Percentiles rank a stretch among this genome's conserved stretches.
These are phyloP conservation scores for Amblyraja radiata DNA, from an alignment of 2,797 vertebrate genomes.

Conservation along the genomic window DNA sequence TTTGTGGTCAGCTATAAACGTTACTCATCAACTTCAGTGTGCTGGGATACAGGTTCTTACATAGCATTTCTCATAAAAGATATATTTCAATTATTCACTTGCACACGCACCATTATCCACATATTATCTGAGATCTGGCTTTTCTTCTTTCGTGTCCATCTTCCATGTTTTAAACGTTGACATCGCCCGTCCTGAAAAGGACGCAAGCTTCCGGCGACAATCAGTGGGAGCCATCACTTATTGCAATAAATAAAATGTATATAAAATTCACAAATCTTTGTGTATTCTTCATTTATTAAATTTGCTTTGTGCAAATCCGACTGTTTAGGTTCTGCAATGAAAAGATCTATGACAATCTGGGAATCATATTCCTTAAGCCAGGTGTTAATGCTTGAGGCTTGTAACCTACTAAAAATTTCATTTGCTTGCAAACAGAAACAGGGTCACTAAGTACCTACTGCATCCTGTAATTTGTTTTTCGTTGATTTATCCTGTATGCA, in stretches of 20 bases:
- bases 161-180: no score
- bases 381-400: neutral
- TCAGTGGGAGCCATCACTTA: no score
- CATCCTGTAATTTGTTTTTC: conserved; percentile 20
- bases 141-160: no score
- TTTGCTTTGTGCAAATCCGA: neutral
- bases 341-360: no score
- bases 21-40: no score
- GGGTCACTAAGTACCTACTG: neutral
- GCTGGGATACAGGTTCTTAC: neutral
- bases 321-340: neutral
- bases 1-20: no score
- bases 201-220: no score
- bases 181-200: no score
- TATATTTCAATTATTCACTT: neutral
- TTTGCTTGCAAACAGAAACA: neutral
- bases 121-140: neutral
- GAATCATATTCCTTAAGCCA: neutral
- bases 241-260: no score
- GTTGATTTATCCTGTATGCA: conserved; percentile 10
- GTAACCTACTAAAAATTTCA: neutral
- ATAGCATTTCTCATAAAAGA: neutral
- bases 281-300: neutral
- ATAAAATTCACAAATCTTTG: neutral
- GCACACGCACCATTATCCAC: neutral